These are phyloP conservation scores for Drosophila bocqueti DNA, from an alignment of 1,140 invertebrate genomes.

Conservation along the genomic window DNA sequence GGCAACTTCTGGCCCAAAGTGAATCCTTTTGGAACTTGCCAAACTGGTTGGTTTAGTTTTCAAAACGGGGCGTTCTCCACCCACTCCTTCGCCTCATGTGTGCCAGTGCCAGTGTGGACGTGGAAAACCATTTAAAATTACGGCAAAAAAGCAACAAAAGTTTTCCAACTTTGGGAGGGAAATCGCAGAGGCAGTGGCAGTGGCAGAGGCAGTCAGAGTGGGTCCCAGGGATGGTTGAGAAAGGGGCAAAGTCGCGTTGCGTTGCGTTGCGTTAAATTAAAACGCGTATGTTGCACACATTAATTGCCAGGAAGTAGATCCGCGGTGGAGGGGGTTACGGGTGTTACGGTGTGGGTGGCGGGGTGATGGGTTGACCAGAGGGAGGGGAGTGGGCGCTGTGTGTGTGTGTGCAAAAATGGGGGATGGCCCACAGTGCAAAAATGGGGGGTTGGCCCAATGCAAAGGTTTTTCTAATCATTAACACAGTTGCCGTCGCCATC, in stretches of 20 bases:
- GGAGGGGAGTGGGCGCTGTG: background rate
- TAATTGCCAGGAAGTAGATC: constrained; percentile 80
- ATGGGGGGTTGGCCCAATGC: constrained; percentile 18
- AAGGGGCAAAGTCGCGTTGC: constrained; percentile 49
- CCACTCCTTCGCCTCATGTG: constrained; percentile 7
- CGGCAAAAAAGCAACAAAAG: constrained; percentile 76
- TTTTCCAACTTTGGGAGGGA: constrained; percentile 40
- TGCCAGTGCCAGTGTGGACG: constrained; percentile 10
- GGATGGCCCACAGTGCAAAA: constrained; percentile 22
- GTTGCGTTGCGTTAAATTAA: constrained; percentile 74
- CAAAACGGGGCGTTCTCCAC: constrained; percentile 35
- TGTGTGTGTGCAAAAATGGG: constrained; percentile 17
- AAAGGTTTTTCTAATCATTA: constrained; percentile 84
- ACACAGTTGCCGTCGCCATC: constrained; percentile 67
- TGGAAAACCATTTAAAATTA: constrained; percentile 78
- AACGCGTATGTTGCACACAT: constrained; percentile 82
- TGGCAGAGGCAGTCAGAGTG: background rate
- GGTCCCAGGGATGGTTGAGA: constrained; percentile 11
- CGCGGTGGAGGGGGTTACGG: constrained; percentile 13
- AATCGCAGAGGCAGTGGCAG: constrained; percentile 1
- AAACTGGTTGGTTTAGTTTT: constrained; percentile 76
- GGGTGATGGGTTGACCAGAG: background rate
- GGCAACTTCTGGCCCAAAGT: constrained; percentile 42
- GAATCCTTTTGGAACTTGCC: constrained; percentile 68
- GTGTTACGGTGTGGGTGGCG: background rate